A percentile compares a stretch with the other conserved stretches of the same genome.
Conservation (phyloP, 2,113 vertebrate genomes). For the Athene noctua region DNA sequence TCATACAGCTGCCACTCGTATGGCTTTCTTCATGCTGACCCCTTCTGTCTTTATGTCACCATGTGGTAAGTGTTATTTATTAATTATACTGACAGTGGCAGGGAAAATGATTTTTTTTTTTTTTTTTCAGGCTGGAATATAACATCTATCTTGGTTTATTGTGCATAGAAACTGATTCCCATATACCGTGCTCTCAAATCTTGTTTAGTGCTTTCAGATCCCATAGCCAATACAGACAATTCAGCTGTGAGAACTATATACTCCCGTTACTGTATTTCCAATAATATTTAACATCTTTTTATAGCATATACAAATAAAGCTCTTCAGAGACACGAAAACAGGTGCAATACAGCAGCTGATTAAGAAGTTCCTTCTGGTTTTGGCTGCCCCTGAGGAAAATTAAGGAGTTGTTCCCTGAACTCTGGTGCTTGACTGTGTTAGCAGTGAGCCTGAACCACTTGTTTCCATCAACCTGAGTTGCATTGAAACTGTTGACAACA, state of each 20-base stretch:
- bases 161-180: neutral
- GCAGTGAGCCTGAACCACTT: neutral
- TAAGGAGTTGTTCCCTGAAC: neutral
- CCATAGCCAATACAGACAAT: neutral
- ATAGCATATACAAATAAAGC: neutral
- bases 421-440: neutral
- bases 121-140: neutral
- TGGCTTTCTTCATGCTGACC: neutral
- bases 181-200: neutral
- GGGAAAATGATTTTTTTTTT: neutral
- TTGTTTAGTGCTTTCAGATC: neutral
- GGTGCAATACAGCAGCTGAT: neutral
- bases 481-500: neutral
- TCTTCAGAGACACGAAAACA: neutral
- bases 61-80: neutral
- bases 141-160: neutral
- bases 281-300: neutral
- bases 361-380: neutral
- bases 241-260: neutral
- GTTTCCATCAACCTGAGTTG: neutral
- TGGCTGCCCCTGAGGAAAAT: neutral
- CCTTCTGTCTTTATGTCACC: neutral
- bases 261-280: neutral
- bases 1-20: neutral
- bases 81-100: neutral